These are phyloP conservation scores for Borostomias antarcticus DNA, from an alignment of 2,797 vertebrate species.

Conservation along the genomic window DNA sequence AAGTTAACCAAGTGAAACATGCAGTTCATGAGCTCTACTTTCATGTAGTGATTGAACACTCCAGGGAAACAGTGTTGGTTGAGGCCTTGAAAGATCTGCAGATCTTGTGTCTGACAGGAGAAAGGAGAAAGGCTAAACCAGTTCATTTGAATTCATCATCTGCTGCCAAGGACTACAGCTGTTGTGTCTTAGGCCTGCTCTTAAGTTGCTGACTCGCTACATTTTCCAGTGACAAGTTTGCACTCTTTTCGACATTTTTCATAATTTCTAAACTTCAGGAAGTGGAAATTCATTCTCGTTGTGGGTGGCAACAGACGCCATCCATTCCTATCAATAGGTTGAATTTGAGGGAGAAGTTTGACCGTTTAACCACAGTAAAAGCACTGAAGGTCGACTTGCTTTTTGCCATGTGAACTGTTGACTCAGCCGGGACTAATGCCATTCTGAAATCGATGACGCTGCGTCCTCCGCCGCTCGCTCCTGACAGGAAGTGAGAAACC, in stretches of 20 bases:
- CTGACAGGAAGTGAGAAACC: slow-evolving; percentile 28
- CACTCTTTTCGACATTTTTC: slow-evolving; percentile 6
- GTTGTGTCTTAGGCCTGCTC: slow-evolving; percentile 17
- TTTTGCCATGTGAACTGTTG: slow-evolving; percentile 10
- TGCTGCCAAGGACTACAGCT: slow-evolving; percentile 29
- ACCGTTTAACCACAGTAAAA: neutral
- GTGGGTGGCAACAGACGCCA: neutral
- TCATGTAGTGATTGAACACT: neutral
- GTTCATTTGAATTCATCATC: slow-evolving; percentile 25
- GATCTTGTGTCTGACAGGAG: slow-evolving; percentile 1
- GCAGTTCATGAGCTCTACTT: neutral
- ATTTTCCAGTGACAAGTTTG: slow-evolving; percentile 9
- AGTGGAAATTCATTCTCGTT: neutral
- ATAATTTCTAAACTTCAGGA: slow-evolving; percentile 11
- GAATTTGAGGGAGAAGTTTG: neutral
- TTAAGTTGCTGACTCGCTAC: slow-evolving; percentile 13
- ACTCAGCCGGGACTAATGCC: slow-evolving; percentile 16
- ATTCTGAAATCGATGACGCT: slow-evolving; percentile 44
- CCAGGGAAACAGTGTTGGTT: neutral
- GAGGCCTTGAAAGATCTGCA: neutral
- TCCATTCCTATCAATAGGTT: neutral
- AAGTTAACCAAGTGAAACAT: slow-evolving; percentile 2
- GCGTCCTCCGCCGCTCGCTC: neutral
- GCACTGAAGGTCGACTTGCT: neutral
- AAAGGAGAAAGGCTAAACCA: slow-evolving; percentile 10